These are phyloP conservation scores for Oreochromis aureus DNA, from an alignment of 2,113 vertebrate species.

Conservation along the genomic window DNA sequence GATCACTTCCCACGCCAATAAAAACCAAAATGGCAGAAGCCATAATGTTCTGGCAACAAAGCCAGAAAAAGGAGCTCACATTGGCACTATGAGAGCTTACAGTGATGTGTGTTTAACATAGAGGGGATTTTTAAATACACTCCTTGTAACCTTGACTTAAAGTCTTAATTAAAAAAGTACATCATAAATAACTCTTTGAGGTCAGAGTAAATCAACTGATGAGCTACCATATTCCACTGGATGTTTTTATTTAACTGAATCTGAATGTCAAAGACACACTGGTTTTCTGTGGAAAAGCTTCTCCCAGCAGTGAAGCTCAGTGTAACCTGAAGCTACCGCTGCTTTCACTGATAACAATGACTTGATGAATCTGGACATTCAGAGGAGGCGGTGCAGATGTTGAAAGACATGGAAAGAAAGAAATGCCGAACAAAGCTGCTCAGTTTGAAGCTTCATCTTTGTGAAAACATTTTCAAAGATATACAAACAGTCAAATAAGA, in stretches of 20 bases:
- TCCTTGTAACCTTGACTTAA: not conserved
- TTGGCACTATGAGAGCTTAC: not conserved
- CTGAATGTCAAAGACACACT: not conserved
- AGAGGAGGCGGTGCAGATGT: not conserved
- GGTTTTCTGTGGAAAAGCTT: not conserved
- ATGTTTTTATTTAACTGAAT: not conserved
- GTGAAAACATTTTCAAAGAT: not conserved
- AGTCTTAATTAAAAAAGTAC: not conserved
- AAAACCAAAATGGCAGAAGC: not conserved
- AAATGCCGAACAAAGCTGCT: not conserved
- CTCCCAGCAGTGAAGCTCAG: not conserved
- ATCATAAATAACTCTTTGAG: not conserved
- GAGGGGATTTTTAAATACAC: not conserved
- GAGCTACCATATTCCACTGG: not conserved
- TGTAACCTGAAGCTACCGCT: not conserved
- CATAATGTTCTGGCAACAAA: not conserved
- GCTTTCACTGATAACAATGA: not conserved
- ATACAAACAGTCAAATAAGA: not conserved
- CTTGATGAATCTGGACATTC: slow-evolving; percentile 1
- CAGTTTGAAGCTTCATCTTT: not conserved
- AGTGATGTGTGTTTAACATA: not conserved
- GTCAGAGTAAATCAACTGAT: not conserved
- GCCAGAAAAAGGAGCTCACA: not conserved
- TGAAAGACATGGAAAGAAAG: not conserved
- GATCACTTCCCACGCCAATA: accelerated